A percentile compares a stretch with the other conserved stretches of the same genome.
phyloP scores from a whole-genome alignment of 2,888 invertebrate species.

The Escarpia spicata region DNA sequence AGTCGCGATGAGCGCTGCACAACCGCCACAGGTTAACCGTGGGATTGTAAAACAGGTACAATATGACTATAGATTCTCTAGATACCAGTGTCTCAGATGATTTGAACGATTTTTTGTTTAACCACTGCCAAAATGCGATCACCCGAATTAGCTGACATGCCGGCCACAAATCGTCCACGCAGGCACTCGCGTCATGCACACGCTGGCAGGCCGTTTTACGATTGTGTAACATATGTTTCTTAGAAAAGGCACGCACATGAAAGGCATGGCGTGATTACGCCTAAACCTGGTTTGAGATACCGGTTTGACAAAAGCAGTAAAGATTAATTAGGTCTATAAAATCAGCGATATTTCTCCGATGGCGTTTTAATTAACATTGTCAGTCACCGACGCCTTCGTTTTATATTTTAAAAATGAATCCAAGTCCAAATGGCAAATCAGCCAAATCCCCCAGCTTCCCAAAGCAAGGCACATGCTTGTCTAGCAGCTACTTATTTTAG shows the following conservation, averaged over 20 bases:
- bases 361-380: background rate
- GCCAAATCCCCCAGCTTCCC: too few relatives aligned
- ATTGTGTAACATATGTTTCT: conserved; percentile 5
- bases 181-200: background rate
- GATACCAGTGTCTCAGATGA: background rate
- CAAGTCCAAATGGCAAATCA: too few relatives aligned
- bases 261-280: background rate
- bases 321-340: background rate
- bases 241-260: background rate
- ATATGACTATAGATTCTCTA: background rate
- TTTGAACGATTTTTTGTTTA: background rate
- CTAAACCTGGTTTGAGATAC: background rate
- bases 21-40: conserved; percentile 48
- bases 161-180: background rate
- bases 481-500: too few relatives aligned
- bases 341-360: background rate
- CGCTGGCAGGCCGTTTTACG: background rate
- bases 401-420: too few relatives aligned
- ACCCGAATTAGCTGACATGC: background rate
- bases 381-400: too few relatives aligned
- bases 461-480: too few relatives aligned
- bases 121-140: background rate
- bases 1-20: conserved; percentile 49
- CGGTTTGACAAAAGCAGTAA: background rate
- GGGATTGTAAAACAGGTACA: conserved; percentile 62